Evolutionary conservation across 2,888 invertebrate genomes (phyloP).

Genomic region (Mythimna impura): DNA sequence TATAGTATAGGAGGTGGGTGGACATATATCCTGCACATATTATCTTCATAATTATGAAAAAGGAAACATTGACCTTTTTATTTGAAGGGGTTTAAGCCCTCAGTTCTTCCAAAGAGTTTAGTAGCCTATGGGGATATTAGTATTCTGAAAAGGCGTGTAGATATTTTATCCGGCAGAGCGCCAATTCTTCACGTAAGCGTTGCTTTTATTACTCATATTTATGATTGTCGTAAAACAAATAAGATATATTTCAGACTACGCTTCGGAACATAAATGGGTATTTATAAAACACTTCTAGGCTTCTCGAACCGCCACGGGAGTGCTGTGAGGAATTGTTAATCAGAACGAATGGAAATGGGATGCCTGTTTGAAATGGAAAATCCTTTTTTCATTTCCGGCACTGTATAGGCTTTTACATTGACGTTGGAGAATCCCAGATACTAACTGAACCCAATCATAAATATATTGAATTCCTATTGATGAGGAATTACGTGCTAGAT

Average conservation of each 20-base stretch:
- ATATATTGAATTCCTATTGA: neutral
- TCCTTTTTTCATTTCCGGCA: conserved; percentile 2
- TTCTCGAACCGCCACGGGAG: conserved; percentile 16
- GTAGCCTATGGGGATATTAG: conserved; percentile 28
- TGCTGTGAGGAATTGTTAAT: conserved; percentile 16
- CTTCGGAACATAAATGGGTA: conserved; percentile 57
- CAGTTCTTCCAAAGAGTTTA: conserved; percentile 1
- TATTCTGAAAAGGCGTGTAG: conserved; percentile 33
- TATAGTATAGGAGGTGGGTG: too few relatives aligned
- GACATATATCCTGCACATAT: too few relatives aligned
- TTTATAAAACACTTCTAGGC: conserved; percentile 55
- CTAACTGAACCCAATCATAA: neutral
- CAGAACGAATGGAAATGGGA: conserved; percentile 2
- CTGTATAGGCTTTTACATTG: neutral
- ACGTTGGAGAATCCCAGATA: neutral
- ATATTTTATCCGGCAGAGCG: conserved; percentile 36
- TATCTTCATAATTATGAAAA: too few relatives aligned
- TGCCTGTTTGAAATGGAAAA: conserved; percentile 2
- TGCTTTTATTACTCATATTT: conserved; percentile 64
- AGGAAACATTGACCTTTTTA: too few relatives aligned
- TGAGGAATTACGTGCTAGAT: neutral
- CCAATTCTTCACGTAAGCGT: conserved; percentile 56
- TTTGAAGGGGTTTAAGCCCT: neutral
- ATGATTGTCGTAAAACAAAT: conserved; percentile 62
- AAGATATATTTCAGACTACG: conserved; percentile 55